A percentile compares a stretch with the other conserved stretches of the same genome.
These are phyloP conservation scores for Lasius platythorax DNA, from an alignment of 2,888 invertebrate species.

Conservation along the genomic window DNA sequence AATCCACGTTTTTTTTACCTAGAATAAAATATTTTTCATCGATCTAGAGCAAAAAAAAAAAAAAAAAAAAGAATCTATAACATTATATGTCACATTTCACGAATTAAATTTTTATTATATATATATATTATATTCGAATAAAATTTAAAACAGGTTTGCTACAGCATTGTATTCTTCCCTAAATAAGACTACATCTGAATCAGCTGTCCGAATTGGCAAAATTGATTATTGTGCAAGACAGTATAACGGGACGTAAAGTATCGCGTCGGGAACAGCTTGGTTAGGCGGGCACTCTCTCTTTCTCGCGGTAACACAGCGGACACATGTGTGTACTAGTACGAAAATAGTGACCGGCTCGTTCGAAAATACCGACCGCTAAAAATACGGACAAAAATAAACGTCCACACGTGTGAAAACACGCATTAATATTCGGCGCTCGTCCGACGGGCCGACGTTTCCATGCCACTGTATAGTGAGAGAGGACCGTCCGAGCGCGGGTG, in stretches of 20 bases:
- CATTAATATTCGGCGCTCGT: constrained; percentile 81
- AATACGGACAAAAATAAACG: constrained; percentile 83
- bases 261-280: constrained; percentile 47
- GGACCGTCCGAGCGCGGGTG: background rate
- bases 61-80: background rate
- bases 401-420: constrained; percentile 83
- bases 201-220: background rate
- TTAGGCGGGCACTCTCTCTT: constrained; percentile 56
- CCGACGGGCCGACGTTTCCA: constrained; percentile 67
- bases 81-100: background rate
- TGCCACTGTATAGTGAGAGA: constrained; percentile 32
- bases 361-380: constrained; percentile 83
- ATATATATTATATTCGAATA: background rate
- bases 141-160: background rate
- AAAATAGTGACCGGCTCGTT: constrained; percentile 82
- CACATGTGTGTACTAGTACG: constrained; percentile 69
- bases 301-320: constrained; percentile 58
- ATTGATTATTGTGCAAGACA: constrained; percentile 11
- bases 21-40: background rate
- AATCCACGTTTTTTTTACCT: background rate
- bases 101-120: background rate
- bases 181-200: background rate
- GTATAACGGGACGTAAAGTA: constrained; percentile 21
- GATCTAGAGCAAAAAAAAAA: background rate
- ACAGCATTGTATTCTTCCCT: background rate